Percentiles rank a stretch among this genome's conserved stretches.
Evolutionary conservation across 2,797 vertebrate genomes (phyloP).

Genomic region (Rallus crepitans): DNA sequence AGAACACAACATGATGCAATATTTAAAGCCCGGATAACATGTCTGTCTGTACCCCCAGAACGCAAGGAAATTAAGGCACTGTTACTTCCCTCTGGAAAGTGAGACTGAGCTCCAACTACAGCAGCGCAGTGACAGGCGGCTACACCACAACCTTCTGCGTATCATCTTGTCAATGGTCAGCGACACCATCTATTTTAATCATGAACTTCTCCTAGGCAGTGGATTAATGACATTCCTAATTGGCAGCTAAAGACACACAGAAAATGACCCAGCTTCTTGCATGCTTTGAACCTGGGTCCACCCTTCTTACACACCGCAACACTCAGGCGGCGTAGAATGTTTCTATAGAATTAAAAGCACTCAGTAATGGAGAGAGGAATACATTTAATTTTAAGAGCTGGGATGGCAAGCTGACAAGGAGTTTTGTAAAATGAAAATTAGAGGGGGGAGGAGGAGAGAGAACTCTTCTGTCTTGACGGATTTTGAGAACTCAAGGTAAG

Average conservation of each 20-base stretch:
- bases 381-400: background rate
- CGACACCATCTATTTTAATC: background rate
- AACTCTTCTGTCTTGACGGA: background rate
- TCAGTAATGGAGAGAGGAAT: background rate
- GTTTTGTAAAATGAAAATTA: background rate
- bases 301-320: background rate
- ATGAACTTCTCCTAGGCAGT: background rate
- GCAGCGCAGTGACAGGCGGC: background rate
- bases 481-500: background rate
- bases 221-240: conserved; percentile 40
- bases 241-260: conserved; percentile 9
- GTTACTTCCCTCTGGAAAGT: background rate
- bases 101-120: background rate
- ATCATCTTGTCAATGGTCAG: background rate
- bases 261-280: background rate
- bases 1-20: background rate
- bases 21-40: background rate
- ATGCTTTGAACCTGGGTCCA: background rate
- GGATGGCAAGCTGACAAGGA: background rate
- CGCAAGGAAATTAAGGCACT: background rate
- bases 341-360: background rate
- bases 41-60: background rate
- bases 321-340: background rate
- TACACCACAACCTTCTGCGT: background rate
- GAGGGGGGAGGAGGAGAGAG: background rate